Evolutionary conservation across 2,888 invertebrate genomes (phyloP), one percentile per base, ranked within the genome.

Genomic region (Aphidoletes aphidimyza): DNA sequence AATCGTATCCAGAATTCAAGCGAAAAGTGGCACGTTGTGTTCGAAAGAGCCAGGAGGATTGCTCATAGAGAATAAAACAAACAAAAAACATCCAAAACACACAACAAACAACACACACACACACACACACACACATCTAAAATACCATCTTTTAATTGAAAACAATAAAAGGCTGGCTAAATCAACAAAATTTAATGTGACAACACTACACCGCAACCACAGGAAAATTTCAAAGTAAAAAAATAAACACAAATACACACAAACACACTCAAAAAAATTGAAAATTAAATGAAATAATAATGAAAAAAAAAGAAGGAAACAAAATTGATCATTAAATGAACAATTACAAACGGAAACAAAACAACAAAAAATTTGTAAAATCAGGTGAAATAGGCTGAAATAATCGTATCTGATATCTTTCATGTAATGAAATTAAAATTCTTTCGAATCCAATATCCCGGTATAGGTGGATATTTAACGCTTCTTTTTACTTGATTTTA

Each of bases 21-120:
- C 94, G 96, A 92, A 97, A 97, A 93, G 98, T 99, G 89, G 97
- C 98, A 88, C 94, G 95, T 91, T 98, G 98, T 93, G 98, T 99
- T 90, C 94, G 98, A 92, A 97, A 96, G 93, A 98, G 98, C 94
- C 98, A 98, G 94, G 98, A 99, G 91, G 97, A 97, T 92, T 96
- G 96, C 93, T 95, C 95, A 94, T 96, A 95, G 94, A 84, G 36
- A 84, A 49, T 49, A 84, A 69, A 69, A 54, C 11, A 2, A 1
- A 22, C n/a, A 22, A 54, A n/a, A 8, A 54, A 54, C 26, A 54
- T n/a, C 54, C 6, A 54, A n/a, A 54, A 14, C 54, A 54, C 6
- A n/a, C 22, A 30, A 69, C 11, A 30, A 30, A 69, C 30, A 69
- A 69, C 69, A 69, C 14, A 42, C 8, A 14, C 42, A 9, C 8